Evolutionary conservation across 2,888 invertebrate species (phyloP).

Genomic region (Zaprionus bogoriensis): DNA sequence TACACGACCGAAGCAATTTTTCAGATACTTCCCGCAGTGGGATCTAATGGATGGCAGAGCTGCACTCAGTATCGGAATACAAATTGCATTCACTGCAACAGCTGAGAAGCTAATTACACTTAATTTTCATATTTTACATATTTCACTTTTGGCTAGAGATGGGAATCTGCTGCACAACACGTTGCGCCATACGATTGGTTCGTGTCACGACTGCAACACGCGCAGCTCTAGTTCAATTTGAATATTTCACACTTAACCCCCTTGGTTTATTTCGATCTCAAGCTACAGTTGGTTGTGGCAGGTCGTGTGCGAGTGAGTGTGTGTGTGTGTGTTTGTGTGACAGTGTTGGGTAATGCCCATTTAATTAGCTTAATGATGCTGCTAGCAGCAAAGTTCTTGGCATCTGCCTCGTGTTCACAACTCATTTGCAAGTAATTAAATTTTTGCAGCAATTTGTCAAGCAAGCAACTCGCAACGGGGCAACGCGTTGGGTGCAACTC

Average conservation of each 20-base stretch:
- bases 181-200: too few species aligned
- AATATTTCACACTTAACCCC: background rate
- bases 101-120: too few species aligned
- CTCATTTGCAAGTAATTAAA: slow-evolving; percentile 68
- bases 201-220: background rate
- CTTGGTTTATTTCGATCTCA: background rate
- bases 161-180: too few species aligned
- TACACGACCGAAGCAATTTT: too few species aligned
- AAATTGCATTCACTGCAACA: too few species aligned
- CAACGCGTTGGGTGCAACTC: background rate
- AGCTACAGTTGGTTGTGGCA: background rate
- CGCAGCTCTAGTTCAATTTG: background rate
- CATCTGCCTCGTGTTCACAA: slow-evolving; percentile 42
- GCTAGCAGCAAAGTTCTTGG: slow-evolving; percentile 26
- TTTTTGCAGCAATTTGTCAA: slow-evolving; percentile 56
- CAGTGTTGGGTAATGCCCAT: slow-evolving; percentile 45
- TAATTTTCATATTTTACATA: too few species aligned
- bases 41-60: too few species aligned
- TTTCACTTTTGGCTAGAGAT: too few species aligned
- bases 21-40: too few species aligned
- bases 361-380: slow-evolving; percentile 54
- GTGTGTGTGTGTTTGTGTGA: background rate
- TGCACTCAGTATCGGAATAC: too few species aligned
- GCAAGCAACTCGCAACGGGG: slow-evolving; percentile 29
- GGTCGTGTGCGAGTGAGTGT: background rate